Base-by-base conservation (phyloP, 1,140 invertebrate genomes). In the Formica selysi region DNA sequence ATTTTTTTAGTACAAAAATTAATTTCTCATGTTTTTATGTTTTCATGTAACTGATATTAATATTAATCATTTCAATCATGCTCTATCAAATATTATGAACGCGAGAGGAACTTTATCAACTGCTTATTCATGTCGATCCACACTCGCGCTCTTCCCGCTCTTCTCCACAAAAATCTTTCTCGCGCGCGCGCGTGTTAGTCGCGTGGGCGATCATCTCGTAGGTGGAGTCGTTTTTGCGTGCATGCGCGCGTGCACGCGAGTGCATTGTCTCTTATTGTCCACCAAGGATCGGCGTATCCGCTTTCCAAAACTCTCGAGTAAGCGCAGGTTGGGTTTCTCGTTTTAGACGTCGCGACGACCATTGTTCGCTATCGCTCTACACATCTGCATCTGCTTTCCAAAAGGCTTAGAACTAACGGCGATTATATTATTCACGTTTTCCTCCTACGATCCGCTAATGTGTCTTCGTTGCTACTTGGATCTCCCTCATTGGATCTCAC, bases 181-280 rank as follows among this genome's bases (percentile, higher is more conserved):
- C 48, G 3, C 48, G 48, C 74, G 44, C 59, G 44, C 86, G 80
- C 59, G 86, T 81, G 61, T 51, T 51, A 59, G 22, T 44, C 44
- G 88, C 89, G 89, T 90, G 71, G 89, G 89, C 83, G 89, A 22
- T 22, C 71, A 38, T 71, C 71, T 87, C 89, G 89, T 90, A 86
- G 89, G 89, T 90, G 89, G 89, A 90, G 79, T 57, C 79, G 80
- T 90, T 90, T 87, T 86, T 70, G 78, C 84, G 73, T 41, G 74
- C 88, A 87, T 73, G 88, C 78, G 85, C 64, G 78, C 84, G 73
- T 41, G 74, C 88, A 87, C 78, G 88, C 78, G 88, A 90, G 67
- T 89, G 68, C 80, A 89, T 90, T 90, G 88, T 90, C 85, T 79
- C 73, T 67, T 67, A 78, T 73, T 89, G 83, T 89, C 74, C 88